These are phyloP conservation scores for Diabrotica virgifera DNA, from an alignment of 1,140 invertebrate species.

Conservation along the genomic window DNA sequence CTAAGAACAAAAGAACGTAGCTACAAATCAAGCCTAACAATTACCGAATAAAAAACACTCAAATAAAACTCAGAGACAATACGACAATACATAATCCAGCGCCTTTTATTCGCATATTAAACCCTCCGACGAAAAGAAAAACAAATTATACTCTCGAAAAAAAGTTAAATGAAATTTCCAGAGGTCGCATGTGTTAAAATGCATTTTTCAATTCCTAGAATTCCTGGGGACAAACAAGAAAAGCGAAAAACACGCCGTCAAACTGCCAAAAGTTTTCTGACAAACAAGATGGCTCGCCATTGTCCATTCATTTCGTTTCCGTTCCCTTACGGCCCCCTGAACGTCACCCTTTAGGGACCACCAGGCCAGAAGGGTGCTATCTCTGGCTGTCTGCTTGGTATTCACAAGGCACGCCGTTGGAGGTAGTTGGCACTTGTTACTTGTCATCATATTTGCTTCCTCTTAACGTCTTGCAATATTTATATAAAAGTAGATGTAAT, in stretches of 20 bases:
- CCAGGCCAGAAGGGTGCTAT: constrained; percentile 21
- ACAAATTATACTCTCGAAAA: constrained; percentile 15
- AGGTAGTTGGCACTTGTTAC: constrained; percentile 8
- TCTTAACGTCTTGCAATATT: too few relatives aligned
- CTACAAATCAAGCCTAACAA: too few relatives aligned
- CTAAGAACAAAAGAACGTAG: too few relatives aligned
- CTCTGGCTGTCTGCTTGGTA: constrained; percentile 24
- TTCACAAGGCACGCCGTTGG: constrained; percentile 11
- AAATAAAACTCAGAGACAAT: neutral
- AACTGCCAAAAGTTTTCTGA: constrained; percentile 44
- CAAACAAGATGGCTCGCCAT: constrained; percentile 41
- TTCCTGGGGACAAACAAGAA: constrained; percentile 30
- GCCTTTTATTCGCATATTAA: constrained; percentile 16
- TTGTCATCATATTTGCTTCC: constrained; percentile 8
- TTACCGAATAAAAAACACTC: neutral
- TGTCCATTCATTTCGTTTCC: constrained; percentile 36
- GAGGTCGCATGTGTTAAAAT: constrained; percentile 36
- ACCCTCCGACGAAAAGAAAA: constrained; percentile 10
- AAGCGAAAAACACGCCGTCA: constrained; percentile 42
- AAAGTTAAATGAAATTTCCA: constrained; percentile 22
- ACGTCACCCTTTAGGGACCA: constrained; percentile 12
- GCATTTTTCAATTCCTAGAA: constrained; percentile 35
- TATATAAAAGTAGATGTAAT: too few relatives aligned
- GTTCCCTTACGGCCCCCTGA: constrained; percentile 12
- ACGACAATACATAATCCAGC: constrained; percentile 1